These are phyloP conservation scores for Orbicella faveolata DNA, from an alignment of 64 coral and sea anemone species.

Conservation along the genomic window DNA sequence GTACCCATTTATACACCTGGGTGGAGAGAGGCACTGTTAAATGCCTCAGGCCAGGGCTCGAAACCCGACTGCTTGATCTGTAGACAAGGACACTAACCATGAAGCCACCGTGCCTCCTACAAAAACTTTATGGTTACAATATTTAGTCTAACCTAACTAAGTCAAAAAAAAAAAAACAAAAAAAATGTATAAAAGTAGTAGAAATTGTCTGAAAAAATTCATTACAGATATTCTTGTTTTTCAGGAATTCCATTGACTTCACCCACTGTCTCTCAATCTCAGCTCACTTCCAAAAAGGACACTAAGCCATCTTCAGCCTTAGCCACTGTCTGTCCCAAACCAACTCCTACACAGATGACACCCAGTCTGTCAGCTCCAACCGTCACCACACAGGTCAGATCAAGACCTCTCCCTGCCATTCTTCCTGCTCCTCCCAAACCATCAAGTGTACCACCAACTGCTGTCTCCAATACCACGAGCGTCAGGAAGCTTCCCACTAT, in stretches of 20 bases:
- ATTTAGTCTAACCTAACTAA: too few species aligned
- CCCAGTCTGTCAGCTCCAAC: constrained; percentile 63
- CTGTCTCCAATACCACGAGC: neutral
- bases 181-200: too few species aligned
- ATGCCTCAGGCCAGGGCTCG: too few species aligned
- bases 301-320: neutral
- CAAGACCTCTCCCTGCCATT: constrained; percentile 78
- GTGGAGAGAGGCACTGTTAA: too few species aligned
- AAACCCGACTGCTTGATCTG: too few species aligned
- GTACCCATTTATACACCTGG: too few species aligned
- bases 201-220: too few species aligned
- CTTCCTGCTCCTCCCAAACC: constrained; percentile 86
- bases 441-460: constrained; percentile 32
- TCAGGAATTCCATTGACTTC: neutral
- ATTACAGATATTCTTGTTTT: neutral
- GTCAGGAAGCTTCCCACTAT: constrained; percentile 75
- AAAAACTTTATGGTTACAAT: too few species aligned
- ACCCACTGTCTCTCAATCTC: neutral
- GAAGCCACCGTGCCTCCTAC: too few species aligned
- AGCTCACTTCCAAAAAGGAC: constrained; percentile 1
- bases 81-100: too few species aligned
- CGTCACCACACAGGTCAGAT: constrained; percentile 76
- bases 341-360: constrained; percentile 46
- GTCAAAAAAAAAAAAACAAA: too few species aligned
- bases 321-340: constrained; percentile 7